Base-by-base conservation (phyloP, 2,888 invertebrate genomes). In the Bombylius discolor region DNA sequence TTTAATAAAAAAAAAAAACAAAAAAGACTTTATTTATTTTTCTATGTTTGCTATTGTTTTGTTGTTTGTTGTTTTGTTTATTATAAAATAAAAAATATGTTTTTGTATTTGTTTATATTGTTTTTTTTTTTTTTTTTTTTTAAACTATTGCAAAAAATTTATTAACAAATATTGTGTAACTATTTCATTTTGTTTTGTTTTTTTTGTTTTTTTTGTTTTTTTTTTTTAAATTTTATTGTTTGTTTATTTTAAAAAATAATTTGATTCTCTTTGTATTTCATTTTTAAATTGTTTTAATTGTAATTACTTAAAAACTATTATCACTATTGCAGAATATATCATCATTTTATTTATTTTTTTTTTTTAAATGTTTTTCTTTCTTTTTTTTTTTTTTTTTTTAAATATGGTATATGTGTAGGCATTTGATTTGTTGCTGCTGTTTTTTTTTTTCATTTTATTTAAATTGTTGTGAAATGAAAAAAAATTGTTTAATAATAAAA, bases 311-410 rank as follows among this genome's bases (percentile, higher is more conserved):
- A 67, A 65, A 71, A 71, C 72, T 72, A 72, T 72, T 72, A 72
- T 72, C 72, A 72, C 72, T 72, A 72, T 72, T 72, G 72, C 70
- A 71, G 71, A 71, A 71, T 67, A 67, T 68, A 36, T 9, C 9
- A 9, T 36, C 9, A 8, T 36, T 36, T 66, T 66, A 68, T 63
- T 64, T 64, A 63, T 60, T 62, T 60, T 58, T 59, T 56, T 51
- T 58, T 52, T 55, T 59, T 49, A 49, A 47, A 49, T 55, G 56
- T 60, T 59, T 49, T 57, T 48, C 50, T 59, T 60, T 54, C 42
- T 51, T 53, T 12, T 50, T n/a, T 45, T 50, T 48, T 51, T 14
- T 54, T 51, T 39, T 45, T 5, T 45, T 44, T 49, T 49, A 6
- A 45, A 13, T 34, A 46, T 36, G 8, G 8, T 36, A 42, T 11